A percentile compares a stretch with the other conserved stretches of the same genome.
Conservation (phyloP, 2,113 vertebrate species). For the Tichodroma muraria region DNA sequence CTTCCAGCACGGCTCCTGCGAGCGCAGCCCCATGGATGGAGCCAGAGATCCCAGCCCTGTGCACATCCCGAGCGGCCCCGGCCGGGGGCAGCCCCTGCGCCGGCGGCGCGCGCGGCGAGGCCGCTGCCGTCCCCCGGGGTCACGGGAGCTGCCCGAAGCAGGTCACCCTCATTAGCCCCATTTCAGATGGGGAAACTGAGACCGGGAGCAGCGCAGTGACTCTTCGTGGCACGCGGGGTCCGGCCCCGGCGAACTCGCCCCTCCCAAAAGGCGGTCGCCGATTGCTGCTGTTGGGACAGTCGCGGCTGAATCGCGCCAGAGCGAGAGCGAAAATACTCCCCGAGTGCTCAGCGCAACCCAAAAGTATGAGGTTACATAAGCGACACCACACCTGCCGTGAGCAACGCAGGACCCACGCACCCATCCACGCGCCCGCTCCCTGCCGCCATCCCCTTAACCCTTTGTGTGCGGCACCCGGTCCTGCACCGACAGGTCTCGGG, state of each 20-base stretch:
- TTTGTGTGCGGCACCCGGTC: fast-evolving
- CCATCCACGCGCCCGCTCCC: background rate
- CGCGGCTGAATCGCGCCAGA: background rate
- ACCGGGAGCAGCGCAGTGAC: background rate
- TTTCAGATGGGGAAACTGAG: slow-evolving; percentile 45
- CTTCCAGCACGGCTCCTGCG: background rate
- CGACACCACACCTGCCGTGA: slow-evolving; percentile 32
- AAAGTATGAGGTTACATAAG: slow-evolving; percentile 32
- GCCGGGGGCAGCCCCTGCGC: background rate
- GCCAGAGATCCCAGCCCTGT: background rate
- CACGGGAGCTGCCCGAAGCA: background rate
- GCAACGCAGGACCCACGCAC: slow-evolving; percentile 7
- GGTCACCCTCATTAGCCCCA: slow-evolving; percentile 2
- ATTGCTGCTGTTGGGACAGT: background rate
- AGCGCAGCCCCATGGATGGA: background rate
- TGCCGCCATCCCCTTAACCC: background rate
- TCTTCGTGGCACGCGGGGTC: background rate
- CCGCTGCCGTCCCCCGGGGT: background rate
- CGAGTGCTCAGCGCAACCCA: background rate
- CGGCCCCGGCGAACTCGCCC: background rate
- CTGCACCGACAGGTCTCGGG: fast-evolving
- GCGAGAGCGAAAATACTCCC: background rate
- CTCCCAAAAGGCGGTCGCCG: background rate
- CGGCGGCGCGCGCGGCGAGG: background rate
- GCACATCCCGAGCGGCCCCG: fast-evolving